Conservation (phyloP, 2,797 vertebrate species). For the Macropus fuliginosus region DNA sequence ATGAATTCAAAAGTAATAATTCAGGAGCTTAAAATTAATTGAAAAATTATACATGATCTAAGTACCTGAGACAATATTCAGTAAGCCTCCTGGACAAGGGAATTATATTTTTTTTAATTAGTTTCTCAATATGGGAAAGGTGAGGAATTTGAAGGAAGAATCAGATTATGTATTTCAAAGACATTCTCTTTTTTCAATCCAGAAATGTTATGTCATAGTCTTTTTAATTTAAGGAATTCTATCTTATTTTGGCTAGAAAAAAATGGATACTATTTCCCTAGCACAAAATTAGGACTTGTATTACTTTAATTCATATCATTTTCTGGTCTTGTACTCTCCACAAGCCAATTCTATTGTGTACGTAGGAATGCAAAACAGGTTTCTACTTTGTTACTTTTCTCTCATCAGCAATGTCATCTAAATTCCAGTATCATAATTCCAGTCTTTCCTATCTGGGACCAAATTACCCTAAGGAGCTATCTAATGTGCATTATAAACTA, state of each 20-base stretch:
- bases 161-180: conserved; percentile 4
- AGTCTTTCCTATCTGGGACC: not conserved
- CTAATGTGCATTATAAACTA: not conserved
- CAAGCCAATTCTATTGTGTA: not conserved
- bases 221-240: conserved; percentile 38
- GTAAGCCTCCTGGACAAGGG: conserved; percentile 1
- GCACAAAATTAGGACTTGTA: not conserved
- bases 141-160: not conserved
- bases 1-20: conserved; percentile 22
- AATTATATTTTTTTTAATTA: conserved; percentile 13
- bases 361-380: not conserved
- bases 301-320: conserved; percentile 29
- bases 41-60: conserved; percentile 24
- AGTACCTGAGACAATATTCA: conserved; percentile 11
- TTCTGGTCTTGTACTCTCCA: not conserved
- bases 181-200: conserved; percentile 11
- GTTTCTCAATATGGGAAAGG: conserved; percentile 13
- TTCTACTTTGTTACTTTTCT: not conserved
- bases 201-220: not conserved
- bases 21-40: not conserved
- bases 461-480: not conserved
- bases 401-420: conserved; percentile 9
- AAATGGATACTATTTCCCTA: not conserved
- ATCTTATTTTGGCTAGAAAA: not conserved
- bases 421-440: not conserved